Conservation (phyloP, 2,888 invertebrate genomes). For the Fabriciana adippe region DNA sequence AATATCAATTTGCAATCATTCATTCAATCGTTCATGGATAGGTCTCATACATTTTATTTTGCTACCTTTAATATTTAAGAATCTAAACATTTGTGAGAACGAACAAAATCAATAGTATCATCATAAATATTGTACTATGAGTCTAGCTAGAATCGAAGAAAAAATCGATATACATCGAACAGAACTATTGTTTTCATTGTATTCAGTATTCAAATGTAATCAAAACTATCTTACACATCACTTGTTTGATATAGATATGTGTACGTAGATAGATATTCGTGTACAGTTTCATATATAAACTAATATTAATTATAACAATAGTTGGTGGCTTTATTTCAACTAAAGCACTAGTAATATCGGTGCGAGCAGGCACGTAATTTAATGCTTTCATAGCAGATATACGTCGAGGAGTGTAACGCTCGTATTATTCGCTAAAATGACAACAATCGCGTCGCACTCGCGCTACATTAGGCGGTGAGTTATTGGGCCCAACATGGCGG, state of each 20-base stretch:
- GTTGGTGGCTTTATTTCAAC: slow-evolving; percentile 41
- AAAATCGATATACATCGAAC: slow-evolving; percentile 11
- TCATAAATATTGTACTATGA: not conserved
- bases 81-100: not conserved
- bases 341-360: slow-evolving; percentile 59
- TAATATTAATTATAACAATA: slow-evolving; percentile 22
- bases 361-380: slow-evolving; percentile 64
- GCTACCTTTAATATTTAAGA: not conserved
- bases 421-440: slow-evolving; percentile 78
- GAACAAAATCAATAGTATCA: not conserved
- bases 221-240: slow-evolving; percentile 9
- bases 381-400: slow-evolving; percentile 73
- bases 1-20: not conserved
- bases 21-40: not conserved
- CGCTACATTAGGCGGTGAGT: slow-evolving; percentile 71
- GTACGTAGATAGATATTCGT: not conserved
- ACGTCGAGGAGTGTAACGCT: slow-evolving; percentile 72
- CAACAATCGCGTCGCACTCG: slow-evolving; percentile 74
- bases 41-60: too few relatives aligned
- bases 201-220: not conserved
- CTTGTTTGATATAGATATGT: slow-evolving; percentile 17
- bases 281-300: slow-evolving; percentile 1
- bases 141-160: not conserved
- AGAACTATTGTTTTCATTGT: slow-evolving; percentile 6
- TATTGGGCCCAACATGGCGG: slow-evolving; percentile 49